Conservation (phyloP, 2,113 vertebrate species). For the Morone saxatilis region DNA sequence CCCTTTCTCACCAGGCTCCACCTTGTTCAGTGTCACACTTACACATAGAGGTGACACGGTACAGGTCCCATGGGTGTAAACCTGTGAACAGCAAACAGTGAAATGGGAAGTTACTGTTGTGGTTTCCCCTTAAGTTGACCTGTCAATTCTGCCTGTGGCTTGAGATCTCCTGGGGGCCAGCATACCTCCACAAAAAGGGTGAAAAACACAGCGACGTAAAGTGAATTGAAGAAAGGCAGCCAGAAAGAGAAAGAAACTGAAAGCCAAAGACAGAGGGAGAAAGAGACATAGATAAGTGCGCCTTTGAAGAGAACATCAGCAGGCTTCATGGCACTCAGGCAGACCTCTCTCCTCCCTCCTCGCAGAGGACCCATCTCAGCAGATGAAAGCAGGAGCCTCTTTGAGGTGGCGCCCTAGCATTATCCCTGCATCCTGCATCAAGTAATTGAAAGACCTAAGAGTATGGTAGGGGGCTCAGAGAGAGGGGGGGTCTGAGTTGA, state of each 20-base stretch:
- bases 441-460: slow-evolving; percentile 83
- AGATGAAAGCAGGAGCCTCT: slow-evolving; percentile 81
- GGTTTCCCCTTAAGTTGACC: slow-evolving; percentile 60
- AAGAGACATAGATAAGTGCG: slow-evolving; percentile 38
- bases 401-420: slow-evolving; percentile 78
- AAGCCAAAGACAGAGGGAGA: slow-evolving; percentile 40
- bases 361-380: slow-evolving; percentile 58
- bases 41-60: slow-evolving; percentile 10
- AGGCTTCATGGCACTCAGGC: slow-evolving; percentile 57
- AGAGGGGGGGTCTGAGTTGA: slow-evolving; percentile 36
- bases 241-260: slow-evolving; percentile 35
- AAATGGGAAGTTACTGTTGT: slow-evolving; percentile 44
- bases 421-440: slow-evolving; percentile 80
- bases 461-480: slow-evolving; percentile 40
- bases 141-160: slow-evolving; percentile 25
- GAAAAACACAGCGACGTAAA: slow-evolving; percentile 24
- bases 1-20: slow-evolving; percentile 26
- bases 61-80: slow-evolving; percentile 40
- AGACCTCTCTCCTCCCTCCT: slow-evolving; percentile 60
- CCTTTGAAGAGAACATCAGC: slow-evolving; percentile 77
- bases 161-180: slow-evolving; percentile 21
- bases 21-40: slow-evolving; percentile 30
- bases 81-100: slow-evolving; percentile 33
- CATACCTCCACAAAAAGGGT: slow-evolving; percentile 40
- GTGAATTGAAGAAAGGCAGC: slow-evolving; percentile 37